Percentiles rank a stretch among this genome's conserved stretches.
Conservation (phyloP, 2,888 invertebrate genomes). For the Drosophila tripunctata region DNA sequence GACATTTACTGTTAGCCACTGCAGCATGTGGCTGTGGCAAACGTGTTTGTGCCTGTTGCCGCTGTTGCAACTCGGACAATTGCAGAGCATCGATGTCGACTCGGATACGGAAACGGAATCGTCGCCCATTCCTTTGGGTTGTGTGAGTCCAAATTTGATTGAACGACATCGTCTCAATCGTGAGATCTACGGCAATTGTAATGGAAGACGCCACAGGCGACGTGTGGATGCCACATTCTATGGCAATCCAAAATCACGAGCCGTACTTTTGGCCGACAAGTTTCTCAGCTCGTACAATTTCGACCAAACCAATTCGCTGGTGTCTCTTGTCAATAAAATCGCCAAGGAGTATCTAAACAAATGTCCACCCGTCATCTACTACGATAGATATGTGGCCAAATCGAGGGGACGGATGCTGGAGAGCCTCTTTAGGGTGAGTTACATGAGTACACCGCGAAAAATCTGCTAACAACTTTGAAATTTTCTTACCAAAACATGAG, state of each 20-base stretch:
- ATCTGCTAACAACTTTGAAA: neutral
- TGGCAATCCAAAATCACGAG: constrained; percentile 86
- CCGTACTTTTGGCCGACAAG: constrained; percentile 85
- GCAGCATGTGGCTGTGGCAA: constrained; percentile 21
- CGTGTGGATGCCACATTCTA: constrained; percentile 85
- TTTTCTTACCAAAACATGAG: no score
- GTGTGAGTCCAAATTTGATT: constrained; percentile 52
- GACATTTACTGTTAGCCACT: neutral
- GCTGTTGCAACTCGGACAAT: constrained; percentile 4
- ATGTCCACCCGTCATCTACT: constrained; percentile 88
- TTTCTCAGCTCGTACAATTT: constrained; percentile 83
- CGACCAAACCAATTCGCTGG: constrained; percentile 87
- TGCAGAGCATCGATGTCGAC: neutral
- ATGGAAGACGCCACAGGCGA: constrained; percentile 65
- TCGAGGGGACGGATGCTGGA: constrained; percentile 86
- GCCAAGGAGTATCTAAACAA: constrained; percentile 87
- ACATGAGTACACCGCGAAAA: neutral
- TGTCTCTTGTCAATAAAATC: constrained; percentile 87
- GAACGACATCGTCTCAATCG: constrained; percentile 46
- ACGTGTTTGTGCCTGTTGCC: constrained; percentile 19
- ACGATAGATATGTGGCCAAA: constrained; percentile 86
- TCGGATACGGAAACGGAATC: neutral
- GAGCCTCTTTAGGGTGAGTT: constrained; percentile 85
- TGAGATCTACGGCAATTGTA: constrained; percentile 41
- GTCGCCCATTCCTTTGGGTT: neutral